phyloP scores from a whole-genome alignment of 2,888 invertebrate species.

The Tachina grossa region DNA sequence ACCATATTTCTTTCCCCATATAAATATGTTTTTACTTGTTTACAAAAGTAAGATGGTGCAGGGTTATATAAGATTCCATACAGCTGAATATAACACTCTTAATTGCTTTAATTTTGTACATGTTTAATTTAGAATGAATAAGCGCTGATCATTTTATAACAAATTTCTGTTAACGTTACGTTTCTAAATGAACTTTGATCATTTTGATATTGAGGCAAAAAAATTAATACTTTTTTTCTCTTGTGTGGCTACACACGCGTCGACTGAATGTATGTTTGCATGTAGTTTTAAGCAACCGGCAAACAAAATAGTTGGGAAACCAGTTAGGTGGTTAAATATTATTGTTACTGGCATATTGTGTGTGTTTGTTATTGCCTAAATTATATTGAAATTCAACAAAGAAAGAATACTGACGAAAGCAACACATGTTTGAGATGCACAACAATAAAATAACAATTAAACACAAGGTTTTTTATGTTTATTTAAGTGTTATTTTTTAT shows the following conservation, averaged over 20 bases:
- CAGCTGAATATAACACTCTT: too few relatives aligned
- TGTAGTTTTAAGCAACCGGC: not conserved
- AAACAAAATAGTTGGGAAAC: slow-evolving; percentile 25
- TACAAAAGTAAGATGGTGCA: too few relatives aligned
- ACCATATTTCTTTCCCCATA: too few relatives aligned
- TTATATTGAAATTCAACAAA: not conserved
- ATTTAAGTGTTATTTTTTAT: not conserved
- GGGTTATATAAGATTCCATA: too few relatives aligned
- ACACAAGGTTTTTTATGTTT: not conserved
- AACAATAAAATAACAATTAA: not conserved
- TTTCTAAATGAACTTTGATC: slow-evolving; percentile 12
- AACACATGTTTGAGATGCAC: not conserved
- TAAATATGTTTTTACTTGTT: too few relatives aligned
- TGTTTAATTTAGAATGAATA: not conserved
- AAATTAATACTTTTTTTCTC: not conserved
- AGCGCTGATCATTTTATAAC: not conserved
- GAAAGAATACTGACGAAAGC: not conserved
- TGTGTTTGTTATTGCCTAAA: slow-evolving; percentile 7
- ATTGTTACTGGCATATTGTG: not conserved
- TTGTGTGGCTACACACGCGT: slow-evolving; percentile 9
- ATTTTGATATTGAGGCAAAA: not conserved
- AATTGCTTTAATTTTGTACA: not conserved
- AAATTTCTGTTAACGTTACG: not conserved
- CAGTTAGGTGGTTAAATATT: slow-evolving; percentile 38
- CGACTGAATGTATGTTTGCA: not conserved